Base-by-base conservation (phyloP, 2,888 invertebrate genomes). In the Latrodectus elegans region DNA sequence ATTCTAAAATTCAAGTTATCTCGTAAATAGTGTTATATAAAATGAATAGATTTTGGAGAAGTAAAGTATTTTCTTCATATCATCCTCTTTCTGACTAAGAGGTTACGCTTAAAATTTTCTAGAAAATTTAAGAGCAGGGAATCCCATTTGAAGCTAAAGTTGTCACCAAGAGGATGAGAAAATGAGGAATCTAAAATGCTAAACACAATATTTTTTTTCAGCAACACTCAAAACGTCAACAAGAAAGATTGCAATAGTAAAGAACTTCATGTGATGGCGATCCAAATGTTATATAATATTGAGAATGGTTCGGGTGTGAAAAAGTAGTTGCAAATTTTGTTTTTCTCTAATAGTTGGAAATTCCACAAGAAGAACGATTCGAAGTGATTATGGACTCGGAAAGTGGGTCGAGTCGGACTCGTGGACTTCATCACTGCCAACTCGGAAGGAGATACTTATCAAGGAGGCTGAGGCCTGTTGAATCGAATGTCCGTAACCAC, bases 401-500 rank as follows among this genome's bases (percentile, higher is more conserved):
- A 81, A 81, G 74, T 81, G 81, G 74, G 74, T 67, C 74, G 65
- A 68, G 75, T 70, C 26, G 17, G 53, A 8, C 38, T 52, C 38
- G 38, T 74, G 60, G 14, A 67, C 73, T 76, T 71, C 71, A 65
- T 83, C 83, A 76, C 70, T 76, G 83, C 78, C 71, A 84, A 53
- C 17, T 49, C 38, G 51, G 74, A 26, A 73, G 65, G 67, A 75
- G 79, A 85, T 85, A 71, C 55, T 78, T 84, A 79, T 79, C 70
- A 70, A 52, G 67, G 74, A 51, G 73, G 15, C 53, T 82, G 55
- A 52, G n/a, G 71, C 76, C 83, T 84, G 83, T 78, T 84, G 85
- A 85, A 68, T 74, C 74, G 79, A 79, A 85, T 85, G 79, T 85
- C 22, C 72, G 67, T 74, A 68, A 55, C 67, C 74, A 65, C 55